Evolutionary conservation across 2,113 vertebrate species (phyloP), one percentile per base, ranked within the genome.

Genomic region (Pelusios castaneus): DNA sequence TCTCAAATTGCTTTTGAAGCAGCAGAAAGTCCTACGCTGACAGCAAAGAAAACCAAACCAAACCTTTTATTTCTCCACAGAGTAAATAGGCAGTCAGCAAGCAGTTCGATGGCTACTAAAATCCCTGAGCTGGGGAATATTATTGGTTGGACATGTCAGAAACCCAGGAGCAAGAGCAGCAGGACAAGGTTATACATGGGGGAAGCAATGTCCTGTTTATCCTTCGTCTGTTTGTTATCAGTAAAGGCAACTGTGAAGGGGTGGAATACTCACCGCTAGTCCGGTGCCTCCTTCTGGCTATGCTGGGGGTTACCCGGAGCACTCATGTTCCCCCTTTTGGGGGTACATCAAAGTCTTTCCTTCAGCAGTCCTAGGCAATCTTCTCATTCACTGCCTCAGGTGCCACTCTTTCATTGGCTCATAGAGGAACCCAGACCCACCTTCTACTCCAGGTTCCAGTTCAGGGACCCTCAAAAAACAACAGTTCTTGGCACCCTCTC

Each of bases 1-100:
- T 21, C 89, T 90, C 19, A 92, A 95, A 96, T 86, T 27, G 87
- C 38, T 5, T 1, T 78, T 67, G 67, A 95, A 94, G 94, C 93
- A 88, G 81, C 2, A 2, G 49, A 5, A 84, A 14, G 13, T 0
- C 45, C 78, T 8, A 25, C 22, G 52, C 41, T 6, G 38, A 45
- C 9, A 38, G 19, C 0, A 0, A 24, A 12, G 34, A 47, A 45
- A 43, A 76, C 24, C 12, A 45, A 43, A 76, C 24, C 12, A 47
- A 47, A 5, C 22, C 22, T 75, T 43, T 75, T 27, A 75, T 75
- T 75, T 75, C 11, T 24, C 5, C 67, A 22, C n/a, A 73, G 38
- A 73, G 38, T 19, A 41, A 73, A 17, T n/a, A 38, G n/a, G 2
- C 19, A 38, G n/a, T 70, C 19, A 22, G 67, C 67, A 38, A 70